These are phyloP conservation scores for Noctua fimbriata DNA, from an alignment of 2,888 invertebrate genomes.

Conservation along the genomic window DNA sequence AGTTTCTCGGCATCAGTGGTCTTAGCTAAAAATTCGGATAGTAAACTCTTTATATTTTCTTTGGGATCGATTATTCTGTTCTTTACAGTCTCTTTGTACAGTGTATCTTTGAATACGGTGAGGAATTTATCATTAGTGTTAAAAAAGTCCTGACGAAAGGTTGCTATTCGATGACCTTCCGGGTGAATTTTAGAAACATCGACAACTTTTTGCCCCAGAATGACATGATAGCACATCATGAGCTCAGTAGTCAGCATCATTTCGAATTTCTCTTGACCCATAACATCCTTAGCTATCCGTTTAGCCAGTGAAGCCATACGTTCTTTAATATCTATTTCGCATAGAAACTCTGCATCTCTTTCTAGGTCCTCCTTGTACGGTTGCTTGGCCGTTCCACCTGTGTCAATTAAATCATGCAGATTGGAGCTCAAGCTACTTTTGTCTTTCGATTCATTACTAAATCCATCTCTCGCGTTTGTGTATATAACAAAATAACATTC, in stretches of 20 bases:
- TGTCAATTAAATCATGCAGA: background rate
- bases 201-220: conserved; percentile 1
- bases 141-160: conserved; percentile 1
- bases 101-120: background rate
- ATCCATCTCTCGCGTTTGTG: background rate
- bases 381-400: background rate
- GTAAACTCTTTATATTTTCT: background rate
- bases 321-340: background rate
- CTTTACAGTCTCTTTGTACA: background rate
- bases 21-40: background rate
- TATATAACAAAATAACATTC: conserved; percentile 11
- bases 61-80: background rate
- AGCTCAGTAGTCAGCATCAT: background rate
- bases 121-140: conserved; percentile 4
- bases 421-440: background rate
- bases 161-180: background rate
- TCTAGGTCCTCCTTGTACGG: background rate
- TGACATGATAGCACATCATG: background rate
- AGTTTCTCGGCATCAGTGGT: conserved; percentile 5
- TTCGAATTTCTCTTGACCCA: background rate
- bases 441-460: background rate
- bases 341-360: background rate
- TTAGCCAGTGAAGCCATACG: background rate
- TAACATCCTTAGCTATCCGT: background rate
- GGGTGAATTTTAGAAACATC: background rate